phyloP scores from a whole-genome alignment of 2,113 vertebrate species.

The Egretta garzetta region DNA sequence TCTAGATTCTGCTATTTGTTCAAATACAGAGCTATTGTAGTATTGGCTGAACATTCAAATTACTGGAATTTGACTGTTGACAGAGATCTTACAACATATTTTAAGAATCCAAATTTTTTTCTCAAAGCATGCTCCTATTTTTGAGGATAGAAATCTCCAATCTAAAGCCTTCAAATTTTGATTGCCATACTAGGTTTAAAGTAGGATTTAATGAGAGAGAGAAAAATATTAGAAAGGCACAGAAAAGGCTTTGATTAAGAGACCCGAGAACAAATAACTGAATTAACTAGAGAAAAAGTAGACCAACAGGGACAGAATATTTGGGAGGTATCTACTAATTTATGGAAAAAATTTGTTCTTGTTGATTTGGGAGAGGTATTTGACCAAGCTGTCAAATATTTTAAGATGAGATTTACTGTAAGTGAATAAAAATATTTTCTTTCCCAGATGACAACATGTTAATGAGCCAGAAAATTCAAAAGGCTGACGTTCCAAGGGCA shows the following conservation, averaged over 20 bases:
- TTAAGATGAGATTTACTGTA: background rate
- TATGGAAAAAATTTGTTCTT: background rate
- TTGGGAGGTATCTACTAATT: background rate
- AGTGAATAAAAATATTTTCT: slow-evolving; percentile 7
- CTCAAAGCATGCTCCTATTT: background rate
- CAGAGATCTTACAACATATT: background rate
- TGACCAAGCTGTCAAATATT: background rate
- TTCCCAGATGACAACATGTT: background rate
- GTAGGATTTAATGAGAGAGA: background rate
- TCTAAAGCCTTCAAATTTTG: background rate
- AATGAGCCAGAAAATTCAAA: slow-evolving; percentile 38
- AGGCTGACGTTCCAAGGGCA: background rate
- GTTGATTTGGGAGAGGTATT: background rate
- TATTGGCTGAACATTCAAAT: background rate
- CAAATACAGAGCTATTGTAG: background rate
- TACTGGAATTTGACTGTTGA: background rate
- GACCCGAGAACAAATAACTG: background rate
- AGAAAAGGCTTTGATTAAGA: background rate
- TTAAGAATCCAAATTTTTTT: background rate
- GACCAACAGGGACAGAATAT: background rate
- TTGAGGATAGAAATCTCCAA: background rate
- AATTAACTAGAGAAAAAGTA: background rate
- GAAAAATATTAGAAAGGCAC: background rate
- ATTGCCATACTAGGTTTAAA: background rate
- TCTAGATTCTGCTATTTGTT: background rate